phyloP scores from a whole-genome alignment of 1,140 invertebrate genomes.

The Battus philenor region DNA sequence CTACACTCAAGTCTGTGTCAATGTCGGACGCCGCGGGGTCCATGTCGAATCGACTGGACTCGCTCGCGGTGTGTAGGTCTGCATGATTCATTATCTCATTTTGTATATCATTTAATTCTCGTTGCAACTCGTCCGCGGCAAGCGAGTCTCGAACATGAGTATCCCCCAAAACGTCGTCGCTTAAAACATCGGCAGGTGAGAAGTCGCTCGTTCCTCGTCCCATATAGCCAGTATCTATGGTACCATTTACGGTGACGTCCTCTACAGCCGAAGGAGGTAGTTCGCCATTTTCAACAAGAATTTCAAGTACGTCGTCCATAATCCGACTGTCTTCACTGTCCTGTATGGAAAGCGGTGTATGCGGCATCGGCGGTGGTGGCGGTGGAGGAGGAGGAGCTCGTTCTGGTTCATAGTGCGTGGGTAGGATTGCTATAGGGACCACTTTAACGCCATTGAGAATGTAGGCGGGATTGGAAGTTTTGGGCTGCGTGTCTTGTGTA shows the following conservation, averaged over 20 bases:
- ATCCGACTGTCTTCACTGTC: constrained; percentile 79
- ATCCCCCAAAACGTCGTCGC: constrained; percentile 50
- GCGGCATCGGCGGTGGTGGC: constrained; percentile 30
- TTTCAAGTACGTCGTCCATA: constrained; percentile 96
- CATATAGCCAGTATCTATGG: constrained; percentile 38
- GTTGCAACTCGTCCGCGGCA: constrained; percentile 52
- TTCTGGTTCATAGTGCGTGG: constrained; percentile 55
- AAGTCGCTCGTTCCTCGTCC: constrained; percentile 38
- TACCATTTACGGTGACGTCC: constrained; percentile 31
- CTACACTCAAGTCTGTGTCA: constrained; percentile 46
- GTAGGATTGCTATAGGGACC: constrained; percentile 68
- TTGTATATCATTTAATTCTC: constrained; percentile 61
- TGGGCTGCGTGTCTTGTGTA: constrained; percentile 28
- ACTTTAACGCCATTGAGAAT: constrained; percentile 71
- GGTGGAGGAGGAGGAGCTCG: constrained; percentile 76
- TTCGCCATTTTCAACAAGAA: constrained; percentile 95
- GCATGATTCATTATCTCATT: constrained; percentile 59
- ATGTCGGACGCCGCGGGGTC: constrained; percentile 35
- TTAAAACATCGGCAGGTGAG: constrained; percentile 46
- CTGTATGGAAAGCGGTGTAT: constrained; percentile 57
- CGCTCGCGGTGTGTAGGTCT: constrained; percentile 39
- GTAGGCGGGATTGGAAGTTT: constrained; percentile 44
- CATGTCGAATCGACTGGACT: constrained; percentile 27
- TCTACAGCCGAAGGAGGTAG: constrained; percentile 88
- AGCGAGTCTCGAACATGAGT: constrained; percentile 46